Evolutionary conservation across 1,140 invertebrate species (phyloP).

Genomic region (Drosophila parvula): DNA sequence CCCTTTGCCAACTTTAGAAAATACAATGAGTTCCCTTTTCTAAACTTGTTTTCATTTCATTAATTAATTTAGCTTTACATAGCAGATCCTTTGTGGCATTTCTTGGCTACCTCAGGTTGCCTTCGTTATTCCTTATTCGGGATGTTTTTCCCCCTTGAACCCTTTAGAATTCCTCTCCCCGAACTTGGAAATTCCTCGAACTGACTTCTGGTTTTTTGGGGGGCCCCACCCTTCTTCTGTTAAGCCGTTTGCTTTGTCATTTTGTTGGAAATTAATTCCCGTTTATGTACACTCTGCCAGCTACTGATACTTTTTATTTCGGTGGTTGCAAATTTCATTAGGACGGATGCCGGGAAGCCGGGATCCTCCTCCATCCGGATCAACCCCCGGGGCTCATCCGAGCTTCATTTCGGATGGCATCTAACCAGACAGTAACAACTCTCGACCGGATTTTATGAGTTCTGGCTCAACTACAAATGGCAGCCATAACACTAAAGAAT

Average conservation of each 20-base stretch:
- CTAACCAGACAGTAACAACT: constrained; percentile 52
- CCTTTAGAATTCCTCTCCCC: constrained; percentile 12
- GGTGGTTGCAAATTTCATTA: constrained; percentile 78
- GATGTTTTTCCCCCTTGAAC: constrained; percentile 22
- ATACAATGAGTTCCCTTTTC: not conserved
- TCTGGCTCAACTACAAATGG: constrained; percentile 73
- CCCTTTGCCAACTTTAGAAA: not conserved
- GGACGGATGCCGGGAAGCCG: constrained; percentile 9
- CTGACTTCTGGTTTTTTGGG: constrained; percentile 24
- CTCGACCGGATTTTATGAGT: constrained; percentile 78
- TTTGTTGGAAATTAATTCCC: constrained; percentile 71
- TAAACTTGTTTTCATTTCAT: constrained; percentile 38
- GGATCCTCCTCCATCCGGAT: not conserved
- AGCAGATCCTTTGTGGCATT: constrained; percentile 20
- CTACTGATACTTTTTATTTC: constrained; percentile 58
- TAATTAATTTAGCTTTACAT: constrained; percentile 42
- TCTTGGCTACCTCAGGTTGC: constrained; percentile 35
- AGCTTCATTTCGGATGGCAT: constrained; percentile 46
- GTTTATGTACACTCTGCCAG: constrained; percentile 64
- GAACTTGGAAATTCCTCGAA: constrained; percentile 8
- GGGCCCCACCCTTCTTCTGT: constrained; percentile 58
- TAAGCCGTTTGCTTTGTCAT: constrained; percentile 63
- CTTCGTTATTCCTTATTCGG: constrained; percentile 14
- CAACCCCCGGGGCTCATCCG: constrained; percentile 19
- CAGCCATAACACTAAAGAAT: constrained; percentile 77